Evolutionary conservation across 2,797 vertebrate species (phyloP), one percentile per base, ranked within the genome.

Genomic region (Falco berigora): DNA sequence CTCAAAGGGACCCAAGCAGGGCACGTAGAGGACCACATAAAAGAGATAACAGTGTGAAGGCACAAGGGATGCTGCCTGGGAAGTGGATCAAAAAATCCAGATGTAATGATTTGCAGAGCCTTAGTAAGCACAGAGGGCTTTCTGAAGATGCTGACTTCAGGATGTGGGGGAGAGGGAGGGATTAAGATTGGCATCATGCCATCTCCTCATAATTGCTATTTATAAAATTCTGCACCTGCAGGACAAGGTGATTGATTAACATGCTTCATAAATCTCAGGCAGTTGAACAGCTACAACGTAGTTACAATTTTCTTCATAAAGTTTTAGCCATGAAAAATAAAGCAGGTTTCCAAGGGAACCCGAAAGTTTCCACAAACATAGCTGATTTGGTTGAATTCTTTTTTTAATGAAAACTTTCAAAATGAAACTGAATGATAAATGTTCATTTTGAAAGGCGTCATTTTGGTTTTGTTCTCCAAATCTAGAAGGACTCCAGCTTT

Each of bases 141-240:
- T 61, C 67, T 83, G 89, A 95, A 96, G 90, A 96, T 94, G 92
- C 89, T 93, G 93, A 92, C 66, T 94, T 21, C 67, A 89, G 92
- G 92, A 80, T 79, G 58, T 24, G 61, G 55, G 61, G 47, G 62
- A 6, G 73, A 90, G 66, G 36, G 62, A 25, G 27, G 78, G 76
- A 75, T 68, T 49, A 61, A 27, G 84, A 34, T 6, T 97, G 96
- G 95, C 96, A 80, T 28, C 17, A 3, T 1, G 84, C 94, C 96
- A 97, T 13, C 78, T 53, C 68, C 89, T 66, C 3, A 0, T 93
- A 95, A 96, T 95, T 95, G 81, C 84, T 95, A 68, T 91, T 92
- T 86, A 80, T 96, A 92, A 95, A 93, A 85, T 40, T 30, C 95
- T 95, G 95, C 96, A 97, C 96, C 96, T 96, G 96, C 96, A 95